Conservation (phyloP, 1,140 invertebrate species). For the Bombus superbus region DNA sequence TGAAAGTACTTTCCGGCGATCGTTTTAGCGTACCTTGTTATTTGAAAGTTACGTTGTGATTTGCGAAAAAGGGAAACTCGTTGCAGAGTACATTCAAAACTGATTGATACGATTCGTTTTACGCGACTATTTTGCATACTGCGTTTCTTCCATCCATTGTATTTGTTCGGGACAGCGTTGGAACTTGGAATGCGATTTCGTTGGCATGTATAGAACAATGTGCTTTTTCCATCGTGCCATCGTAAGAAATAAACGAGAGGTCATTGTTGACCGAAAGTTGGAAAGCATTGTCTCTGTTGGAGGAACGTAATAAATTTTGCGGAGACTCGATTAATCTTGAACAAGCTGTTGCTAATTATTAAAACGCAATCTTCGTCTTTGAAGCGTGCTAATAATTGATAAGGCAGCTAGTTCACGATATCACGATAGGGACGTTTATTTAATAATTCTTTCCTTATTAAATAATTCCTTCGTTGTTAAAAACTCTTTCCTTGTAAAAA, state of each 20-base stretch:
- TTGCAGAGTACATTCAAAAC: neutral
- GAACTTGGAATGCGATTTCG: neutral
- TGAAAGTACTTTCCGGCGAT: neutral
- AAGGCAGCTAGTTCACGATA: no score
- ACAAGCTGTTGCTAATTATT: no score
- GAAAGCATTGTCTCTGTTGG: neutral
- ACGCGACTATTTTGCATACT: neutral
- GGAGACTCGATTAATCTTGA: no score
- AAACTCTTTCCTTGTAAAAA: no score
- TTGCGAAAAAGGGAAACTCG: neutral
- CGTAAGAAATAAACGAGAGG: neutral
- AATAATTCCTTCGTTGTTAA: no score
- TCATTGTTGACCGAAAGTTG: neutral
- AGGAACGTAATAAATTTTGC: neutral
- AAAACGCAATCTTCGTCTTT: no score
- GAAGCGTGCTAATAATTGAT: no score
- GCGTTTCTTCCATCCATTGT: neutral
- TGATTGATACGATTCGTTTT: constrained; percentile 1
- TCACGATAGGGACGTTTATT: no score
- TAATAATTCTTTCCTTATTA: no score
- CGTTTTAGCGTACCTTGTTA: neutral
- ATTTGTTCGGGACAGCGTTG: neutral
- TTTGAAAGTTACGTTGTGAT: neutral
- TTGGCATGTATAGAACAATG: neutral
- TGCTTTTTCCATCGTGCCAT: no score